Percentiles rank a stretch among this genome's conserved stretches.
Conservation (phyloP, 2,888 invertebrate species). For the Metellina segmentata region DNA sequence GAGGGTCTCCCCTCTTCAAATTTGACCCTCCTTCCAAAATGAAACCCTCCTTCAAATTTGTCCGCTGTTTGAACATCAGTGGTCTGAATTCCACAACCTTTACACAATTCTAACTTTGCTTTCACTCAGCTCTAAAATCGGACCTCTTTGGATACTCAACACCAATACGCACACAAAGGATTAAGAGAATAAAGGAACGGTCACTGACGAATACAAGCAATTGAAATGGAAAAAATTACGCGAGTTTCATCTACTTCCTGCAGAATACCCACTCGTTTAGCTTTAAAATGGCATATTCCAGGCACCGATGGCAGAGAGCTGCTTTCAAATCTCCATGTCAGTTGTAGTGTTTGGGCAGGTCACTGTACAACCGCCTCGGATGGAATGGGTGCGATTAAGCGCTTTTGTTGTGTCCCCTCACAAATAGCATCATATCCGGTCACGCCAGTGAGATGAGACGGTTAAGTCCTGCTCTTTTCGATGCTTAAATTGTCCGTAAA, state of each 20-base stretch:
- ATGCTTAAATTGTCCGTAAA: neutral
- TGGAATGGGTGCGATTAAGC: constrained; percentile 25
- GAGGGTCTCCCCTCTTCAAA: too few relatives aligned
- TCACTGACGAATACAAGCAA: constrained; percentile 9
- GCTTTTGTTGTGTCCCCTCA: constrained; percentile 25
- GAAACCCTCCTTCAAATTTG: too few relatives aligned
- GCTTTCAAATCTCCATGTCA: constrained; percentile 11
- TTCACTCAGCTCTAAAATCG: neutral
- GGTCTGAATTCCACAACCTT: neutral
- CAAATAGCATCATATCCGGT: constrained; percentile 19
- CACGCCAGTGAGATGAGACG: neutral
- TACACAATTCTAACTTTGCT: neutral
- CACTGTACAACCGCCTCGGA: constrained; percentile 34
- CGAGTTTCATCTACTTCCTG: neutral
- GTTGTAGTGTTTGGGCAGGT: constrained; percentile 32
- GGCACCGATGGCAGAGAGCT: constrained; percentile 25
- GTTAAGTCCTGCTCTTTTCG: neutral
- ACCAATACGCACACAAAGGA: constrained; percentile 22
- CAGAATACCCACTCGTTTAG: constrained; percentile 22
- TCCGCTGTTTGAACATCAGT: neutral
- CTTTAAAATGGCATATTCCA: constrained; percentile 19
- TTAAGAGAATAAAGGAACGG: constrained; percentile 13
- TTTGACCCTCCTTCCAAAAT: too few relatives aligned
- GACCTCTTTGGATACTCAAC: neutral
- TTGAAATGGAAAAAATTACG: constrained; percentile 1